phyloP scores from a whole-genome alignment of 2,888 invertebrate species.

The Amphiduros pacificus region DNA sequence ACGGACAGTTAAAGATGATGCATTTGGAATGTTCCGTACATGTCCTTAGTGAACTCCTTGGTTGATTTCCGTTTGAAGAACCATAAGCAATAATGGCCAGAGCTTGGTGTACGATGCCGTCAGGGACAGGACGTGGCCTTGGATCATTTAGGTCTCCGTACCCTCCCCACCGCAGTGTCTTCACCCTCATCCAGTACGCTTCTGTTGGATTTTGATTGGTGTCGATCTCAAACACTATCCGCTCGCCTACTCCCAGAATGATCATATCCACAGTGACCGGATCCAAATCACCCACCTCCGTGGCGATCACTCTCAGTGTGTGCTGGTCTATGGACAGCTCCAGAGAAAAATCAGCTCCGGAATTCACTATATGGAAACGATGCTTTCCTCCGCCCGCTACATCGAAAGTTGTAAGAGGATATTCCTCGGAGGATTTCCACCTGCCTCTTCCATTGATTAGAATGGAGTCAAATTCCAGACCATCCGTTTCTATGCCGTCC shows the following conservation, averaged over 20 bases:
- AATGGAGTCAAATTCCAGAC: background rate
- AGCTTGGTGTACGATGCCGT: background rate
- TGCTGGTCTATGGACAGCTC: conserved; percentile 40
- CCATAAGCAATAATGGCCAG: background rate
- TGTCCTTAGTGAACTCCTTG: background rate
- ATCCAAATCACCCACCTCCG: conserved; percentile 39
- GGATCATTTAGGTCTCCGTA: too few relatives aligned
- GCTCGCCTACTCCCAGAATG: conserved; percentile 41
- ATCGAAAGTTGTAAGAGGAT: conserved; percentile 11
- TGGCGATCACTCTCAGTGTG: conserved; percentile 33
- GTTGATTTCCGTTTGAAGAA: background rate
- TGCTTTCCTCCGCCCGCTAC: conserved; percentile 15
- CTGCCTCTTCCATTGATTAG: conserved; percentile 39
- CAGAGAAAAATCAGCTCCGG: conserved; percentile 35
- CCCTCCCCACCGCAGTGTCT: conserved; percentile 8
- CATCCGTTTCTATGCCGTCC: too few relatives aligned
- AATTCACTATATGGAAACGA: conserved; percentile 40
- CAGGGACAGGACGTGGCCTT: background rate
- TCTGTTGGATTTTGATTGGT: conserved; percentile 29
- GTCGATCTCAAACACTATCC: conserved; percentile 39
- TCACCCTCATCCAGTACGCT: conserved; percentile 44
- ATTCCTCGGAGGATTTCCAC: conserved; percentile 1
- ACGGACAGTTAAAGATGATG: background rate
- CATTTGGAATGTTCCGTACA: background rate
- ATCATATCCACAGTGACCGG: conserved; percentile 34